Conservation (phyloP, 2,113 vertebrate genomes). For the Epinephelus moara region DNA sequence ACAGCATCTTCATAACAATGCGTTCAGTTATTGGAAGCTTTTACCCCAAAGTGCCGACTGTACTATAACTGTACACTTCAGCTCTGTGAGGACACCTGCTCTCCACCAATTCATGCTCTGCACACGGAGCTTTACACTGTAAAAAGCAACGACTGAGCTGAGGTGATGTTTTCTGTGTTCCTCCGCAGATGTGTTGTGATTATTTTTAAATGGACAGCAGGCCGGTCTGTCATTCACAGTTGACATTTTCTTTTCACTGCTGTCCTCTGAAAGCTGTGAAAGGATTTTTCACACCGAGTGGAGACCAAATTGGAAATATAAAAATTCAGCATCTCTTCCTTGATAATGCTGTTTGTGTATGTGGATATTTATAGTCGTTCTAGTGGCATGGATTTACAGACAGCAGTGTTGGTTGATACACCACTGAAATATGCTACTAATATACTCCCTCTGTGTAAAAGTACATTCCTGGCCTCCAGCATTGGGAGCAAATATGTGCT, state of each 20-base stretch:
- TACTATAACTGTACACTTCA: too few relatives aligned
- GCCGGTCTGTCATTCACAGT: background rate
- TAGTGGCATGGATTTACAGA: background rate
- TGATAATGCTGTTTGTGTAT: background rate
- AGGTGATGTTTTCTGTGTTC: background rate
- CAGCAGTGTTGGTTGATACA: background rate
- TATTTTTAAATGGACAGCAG: background rate
- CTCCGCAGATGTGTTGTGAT: background rate
- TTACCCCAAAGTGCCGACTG: too few relatives aligned
- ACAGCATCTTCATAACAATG: background rate
- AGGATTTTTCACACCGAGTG: background rate
- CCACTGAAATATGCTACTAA: background rate
- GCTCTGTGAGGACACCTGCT: too few relatives aligned
- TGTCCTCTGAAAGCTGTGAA: constrained; percentile 1
- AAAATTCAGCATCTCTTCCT: background rate
- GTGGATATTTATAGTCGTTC: background rate
- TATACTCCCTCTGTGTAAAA: background rate
- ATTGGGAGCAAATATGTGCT: background rate
- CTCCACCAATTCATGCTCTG: too few relatives aligned
- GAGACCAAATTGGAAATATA: background rate
- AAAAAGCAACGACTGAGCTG: background rate
- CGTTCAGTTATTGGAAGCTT: too few relatives aligned
- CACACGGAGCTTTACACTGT: background rate
- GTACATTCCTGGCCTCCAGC: constrained; percentile 18
- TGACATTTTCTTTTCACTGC: background rate